phyloP scores from a whole-genome alignment of 1,140 invertebrate genomes.

The Parapsyche elsis region DNA sequence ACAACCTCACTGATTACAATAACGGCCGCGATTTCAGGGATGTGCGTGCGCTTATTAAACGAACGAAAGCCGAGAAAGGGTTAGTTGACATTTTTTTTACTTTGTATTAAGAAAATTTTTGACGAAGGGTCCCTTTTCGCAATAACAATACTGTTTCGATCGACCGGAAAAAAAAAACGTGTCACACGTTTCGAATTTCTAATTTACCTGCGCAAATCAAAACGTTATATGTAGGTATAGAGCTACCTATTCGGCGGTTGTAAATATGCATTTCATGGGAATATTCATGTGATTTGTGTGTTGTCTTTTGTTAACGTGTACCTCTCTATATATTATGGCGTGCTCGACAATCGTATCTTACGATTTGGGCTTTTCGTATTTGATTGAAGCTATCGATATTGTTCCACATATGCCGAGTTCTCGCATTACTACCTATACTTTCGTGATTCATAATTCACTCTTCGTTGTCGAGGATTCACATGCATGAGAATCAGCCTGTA shows the following conservation, averaged over 20 bases:
- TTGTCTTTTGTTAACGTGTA: neutral
- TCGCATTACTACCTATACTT: neutral
- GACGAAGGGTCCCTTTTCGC: slow-evolving; percentile 43
- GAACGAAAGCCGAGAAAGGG: slow-evolving; percentile 31
- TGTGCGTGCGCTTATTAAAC: slow-evolving; percentile 50
- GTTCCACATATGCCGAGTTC: neutral
- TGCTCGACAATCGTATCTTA: slow-evolving; percentile 3
- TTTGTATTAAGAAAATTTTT: slow-evolving; percentile 29
- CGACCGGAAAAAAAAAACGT: slow-evolving; percentile 39
- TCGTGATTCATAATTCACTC: neutral
- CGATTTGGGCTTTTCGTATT: neutral
- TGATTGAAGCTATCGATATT: neutral
- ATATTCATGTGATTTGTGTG: slow-evolving; percentile 44
- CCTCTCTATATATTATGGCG: neutral
- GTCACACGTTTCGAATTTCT: slow-evolving; percentile 55
- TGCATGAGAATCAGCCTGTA: neutral
- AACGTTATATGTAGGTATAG: neutral
- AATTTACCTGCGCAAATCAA: slow-evolving; percentile 53
- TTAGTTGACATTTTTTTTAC: slow-evolving; percentile 55
- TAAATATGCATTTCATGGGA: slow-evolving; percentile 46
- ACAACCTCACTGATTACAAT: slow-evolving; percentile 41
- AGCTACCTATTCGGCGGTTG: neutral
- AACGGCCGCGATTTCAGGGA: slow-evolving; percentile 26
- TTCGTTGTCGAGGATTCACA: neutral
- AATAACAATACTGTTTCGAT: slow-evolving; percentile 38